Evolutionary conservation across 2,888 invertebrate genomes (phyloP).

Genomic region (Temnothorax rugatulus): DNA sequence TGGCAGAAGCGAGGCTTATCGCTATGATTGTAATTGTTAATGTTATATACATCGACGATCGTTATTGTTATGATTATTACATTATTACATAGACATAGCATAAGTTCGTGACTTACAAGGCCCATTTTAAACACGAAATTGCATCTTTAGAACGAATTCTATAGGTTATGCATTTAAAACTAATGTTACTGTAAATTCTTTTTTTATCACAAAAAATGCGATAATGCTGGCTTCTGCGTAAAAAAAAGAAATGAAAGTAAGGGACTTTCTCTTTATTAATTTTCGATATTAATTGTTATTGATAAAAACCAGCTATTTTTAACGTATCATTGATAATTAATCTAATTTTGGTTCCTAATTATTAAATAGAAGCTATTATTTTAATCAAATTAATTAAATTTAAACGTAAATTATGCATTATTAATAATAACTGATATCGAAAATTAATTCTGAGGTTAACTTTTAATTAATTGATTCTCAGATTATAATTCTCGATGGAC

Average conservation of each 20-base stretch:
- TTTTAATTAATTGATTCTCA: constrained; percentile 20
- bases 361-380: background rate
- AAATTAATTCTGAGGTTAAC: constrained; percentile 1
- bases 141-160: constrained; percentile 3
- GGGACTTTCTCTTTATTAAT: constrained; percentile 3
- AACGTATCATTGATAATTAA: background rate
- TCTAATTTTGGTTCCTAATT: background rate
- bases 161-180: constrained; percentile 7
- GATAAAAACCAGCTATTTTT: background rate
- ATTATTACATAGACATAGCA: background rate
- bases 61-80: constrained; percentile 9
- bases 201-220: constrained; percentile 20
- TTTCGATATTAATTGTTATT: constrained; percentile 36
- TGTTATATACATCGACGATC: background rate
- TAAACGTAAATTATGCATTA: background rate
- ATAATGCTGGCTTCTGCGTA: constrained; percentile 30
- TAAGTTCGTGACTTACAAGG: constrained; percentile 2
- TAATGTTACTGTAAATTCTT: background rate
- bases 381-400: constrained; percentile 18
- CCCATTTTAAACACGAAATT: constrained; percentile 3
- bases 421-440: constrained; percentile 27
- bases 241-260: constrained; percentile 17
- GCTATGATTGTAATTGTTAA: constrained; percentile 25
- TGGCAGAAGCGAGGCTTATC: constrained; percentile 12
- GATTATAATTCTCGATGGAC: constrained; percentile 41